Evolutionary conservation across 2,797 vertebrate species (phyloP).

Genomic region (Liasis olivaceus): DNA sequence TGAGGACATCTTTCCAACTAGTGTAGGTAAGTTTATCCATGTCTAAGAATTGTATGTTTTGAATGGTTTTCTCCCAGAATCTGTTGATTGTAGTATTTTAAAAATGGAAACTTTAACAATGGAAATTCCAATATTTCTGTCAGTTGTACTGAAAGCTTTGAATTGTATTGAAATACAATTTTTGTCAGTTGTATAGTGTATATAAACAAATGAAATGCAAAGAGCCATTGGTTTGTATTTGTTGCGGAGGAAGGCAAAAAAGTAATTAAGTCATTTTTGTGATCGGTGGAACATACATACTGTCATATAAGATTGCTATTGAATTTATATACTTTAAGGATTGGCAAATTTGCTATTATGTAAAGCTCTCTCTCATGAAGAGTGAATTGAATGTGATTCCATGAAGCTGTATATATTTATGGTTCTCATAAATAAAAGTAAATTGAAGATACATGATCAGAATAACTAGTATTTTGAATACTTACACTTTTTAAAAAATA

Average conservation of each 20-base stretch:
- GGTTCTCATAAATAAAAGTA: not conserved
- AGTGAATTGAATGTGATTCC: not conserved
- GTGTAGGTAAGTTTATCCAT: conserved; percentile 75
- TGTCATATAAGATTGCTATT: not conserved
- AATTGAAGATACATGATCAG: not conserved
- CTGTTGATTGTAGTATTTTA: not conserved
- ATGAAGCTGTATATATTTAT: not conserved
- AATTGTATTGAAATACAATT: not conserved
- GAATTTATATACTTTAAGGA: not conserved
- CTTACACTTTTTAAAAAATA: fast-evolving
- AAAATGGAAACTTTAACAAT: not conserved
- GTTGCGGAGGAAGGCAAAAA: not conserved
- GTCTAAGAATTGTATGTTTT: not conserved
- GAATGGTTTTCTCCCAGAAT: not conserved
- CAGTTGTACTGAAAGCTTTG: not conserved
- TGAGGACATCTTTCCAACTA: conserved; percentile 83
- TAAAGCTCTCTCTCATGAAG: not conserved
- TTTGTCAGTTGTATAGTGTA: not conserved
- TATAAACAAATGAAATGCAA: not conserved
- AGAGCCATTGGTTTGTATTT: not conserved
- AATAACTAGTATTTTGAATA: not conserved
- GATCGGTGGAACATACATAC: not conserved
- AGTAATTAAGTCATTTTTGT: not conserved
- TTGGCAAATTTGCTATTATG: not conserved
- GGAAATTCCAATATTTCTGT: not conserved